phyloP scores from a whole-genome alignment of 1,140 invertebrate genomes.

The Reticulitermes speratus region DNA sequence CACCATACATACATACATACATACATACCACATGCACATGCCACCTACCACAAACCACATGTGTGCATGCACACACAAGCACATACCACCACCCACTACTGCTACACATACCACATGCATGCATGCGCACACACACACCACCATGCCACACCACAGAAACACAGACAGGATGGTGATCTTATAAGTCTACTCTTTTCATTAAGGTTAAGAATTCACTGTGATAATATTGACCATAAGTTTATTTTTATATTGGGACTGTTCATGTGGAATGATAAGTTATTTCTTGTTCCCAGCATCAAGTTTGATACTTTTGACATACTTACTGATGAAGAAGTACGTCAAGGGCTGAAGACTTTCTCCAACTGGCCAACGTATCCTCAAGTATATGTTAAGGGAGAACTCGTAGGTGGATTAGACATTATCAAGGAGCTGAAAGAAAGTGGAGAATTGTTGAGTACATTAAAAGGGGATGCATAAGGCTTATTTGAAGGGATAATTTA shows the following conservation, averaged over 20 bases:
- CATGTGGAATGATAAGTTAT: neutral
- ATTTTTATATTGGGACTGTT: too few relatives aligned
- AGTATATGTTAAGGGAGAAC: constrained; percentile 90
- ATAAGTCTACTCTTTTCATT: too few relatives aligned
- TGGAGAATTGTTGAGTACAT: constrained; percentile 56
- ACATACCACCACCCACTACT: too few relatives aligned
- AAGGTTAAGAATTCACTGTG: neutral
- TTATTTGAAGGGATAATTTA: neutral
- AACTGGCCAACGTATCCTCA: constrained; percentile 98
- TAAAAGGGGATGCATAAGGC: constrained; percentile 39
- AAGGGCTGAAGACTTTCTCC: constrained; percentile 90
- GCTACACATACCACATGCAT: too few relatives aligned
- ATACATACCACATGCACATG: too few relatives aligned
- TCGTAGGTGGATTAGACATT: constrained; percentile 96
- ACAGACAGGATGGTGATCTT: too few relatives aligned
- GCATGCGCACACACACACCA: too few relatives aligned
- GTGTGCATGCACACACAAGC: too few relatives aligned
- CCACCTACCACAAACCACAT: too few relatives aligned
- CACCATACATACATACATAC: too few relatives aligned
- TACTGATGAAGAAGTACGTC: constrained; percentile 86
- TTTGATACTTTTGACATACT: constrained; percentile 95
- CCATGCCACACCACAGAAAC: too few relatives aligned
- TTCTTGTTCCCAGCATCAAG: constrained; percentile 59
- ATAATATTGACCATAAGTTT: too few relatives aligned
- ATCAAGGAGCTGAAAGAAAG: constrained; percentile 77